These are phyloP conservation scores for Metopolophium dirhodum DNA, from an alignment of 1,140 invertebrate species.

Conservation along the genomic window DNA sequence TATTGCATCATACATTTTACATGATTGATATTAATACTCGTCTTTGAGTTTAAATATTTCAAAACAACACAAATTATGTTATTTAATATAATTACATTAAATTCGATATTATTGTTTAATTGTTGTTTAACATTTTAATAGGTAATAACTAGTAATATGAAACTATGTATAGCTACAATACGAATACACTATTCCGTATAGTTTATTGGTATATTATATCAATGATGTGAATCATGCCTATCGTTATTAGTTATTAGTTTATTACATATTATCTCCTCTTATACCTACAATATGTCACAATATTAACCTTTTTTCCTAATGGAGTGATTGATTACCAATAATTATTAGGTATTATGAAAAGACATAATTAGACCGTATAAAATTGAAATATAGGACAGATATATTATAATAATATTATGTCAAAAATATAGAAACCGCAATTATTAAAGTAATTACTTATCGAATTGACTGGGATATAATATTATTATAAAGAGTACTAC, in stretches of 20 bases:
- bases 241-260: no score
- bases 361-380: background rate
- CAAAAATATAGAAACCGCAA: background rate
- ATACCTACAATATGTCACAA: no score
- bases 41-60: background rate
- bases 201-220: background rate
- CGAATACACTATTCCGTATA: background rate
- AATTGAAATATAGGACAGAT: background rate
- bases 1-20: background rate
- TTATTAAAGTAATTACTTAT: conserved; percentile 27
- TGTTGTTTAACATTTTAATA: background rate
- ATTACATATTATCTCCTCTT: no score
- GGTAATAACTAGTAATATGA: background rate
- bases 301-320: background rate
- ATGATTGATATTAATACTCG: background rate
- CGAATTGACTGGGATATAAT: background rate
- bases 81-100: background rate
- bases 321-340: background rate
- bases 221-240: no score
- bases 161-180: background rate
- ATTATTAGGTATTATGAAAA: background rate
- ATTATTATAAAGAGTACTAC: background rate
- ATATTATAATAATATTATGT: background rate
- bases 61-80: background rate
- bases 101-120: background rate